phyloP scores from a whole-genome alignment of 2,888 invertebrate genomes.

The Xylota segnis region DNA sequence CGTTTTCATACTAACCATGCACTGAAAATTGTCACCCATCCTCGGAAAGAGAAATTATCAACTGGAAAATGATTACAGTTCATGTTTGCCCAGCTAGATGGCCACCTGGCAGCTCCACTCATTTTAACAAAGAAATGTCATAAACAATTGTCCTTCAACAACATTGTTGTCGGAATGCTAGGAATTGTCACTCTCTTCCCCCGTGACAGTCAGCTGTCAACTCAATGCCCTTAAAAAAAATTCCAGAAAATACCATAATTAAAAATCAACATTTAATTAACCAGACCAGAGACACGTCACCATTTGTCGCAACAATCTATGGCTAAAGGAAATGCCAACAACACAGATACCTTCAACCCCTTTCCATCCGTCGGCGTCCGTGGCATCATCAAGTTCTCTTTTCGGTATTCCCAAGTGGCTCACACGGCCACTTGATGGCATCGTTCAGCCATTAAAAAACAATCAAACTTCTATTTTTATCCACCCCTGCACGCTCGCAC shows the following conservation, averaged over 20 bases:
- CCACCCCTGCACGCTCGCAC: slow-evolving; percentile 16
- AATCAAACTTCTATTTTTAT: slow-evolving; percentile 68
- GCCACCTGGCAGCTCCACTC: background rate
- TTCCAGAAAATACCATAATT: slow-evolving; percentile 26
- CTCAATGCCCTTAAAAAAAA: slow-evolving; percentile 13
- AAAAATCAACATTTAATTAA: slow-evolving; percentile 51
- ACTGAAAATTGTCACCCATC: too few relatives aligned
- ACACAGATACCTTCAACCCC: slow-evolving; percentile 60
- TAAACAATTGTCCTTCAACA: background rate
- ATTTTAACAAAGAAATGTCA: background rate
- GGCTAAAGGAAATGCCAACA: slow-evolving; percentile 23
- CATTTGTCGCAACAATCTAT: background rate
- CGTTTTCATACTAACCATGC: too few relatives aligned
- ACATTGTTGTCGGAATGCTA: slow-evolving; percentile 7
- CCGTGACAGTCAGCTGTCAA: slow-evolving; percentile 18
- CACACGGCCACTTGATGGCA: slow-evolving; percentile 44
- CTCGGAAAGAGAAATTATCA: too few relatives aligned
- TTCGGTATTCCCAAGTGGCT: slow-evolving; percentile 10
- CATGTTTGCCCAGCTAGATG: too few relatives aligned
- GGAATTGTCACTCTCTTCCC: background rate
- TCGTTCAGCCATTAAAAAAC: slow-evolving; percentile 57
- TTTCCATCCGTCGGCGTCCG: slow-evolving; percentile 17
- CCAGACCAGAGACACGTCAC: background rate
- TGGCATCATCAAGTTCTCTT: slow-evolving; percentile 36
- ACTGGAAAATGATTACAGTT: too few relatives aligned